Evolutionary conservation across 1,140 invertebrate species (phyloP).

Genomic region (Drosophila subpulchrella): DNA sequence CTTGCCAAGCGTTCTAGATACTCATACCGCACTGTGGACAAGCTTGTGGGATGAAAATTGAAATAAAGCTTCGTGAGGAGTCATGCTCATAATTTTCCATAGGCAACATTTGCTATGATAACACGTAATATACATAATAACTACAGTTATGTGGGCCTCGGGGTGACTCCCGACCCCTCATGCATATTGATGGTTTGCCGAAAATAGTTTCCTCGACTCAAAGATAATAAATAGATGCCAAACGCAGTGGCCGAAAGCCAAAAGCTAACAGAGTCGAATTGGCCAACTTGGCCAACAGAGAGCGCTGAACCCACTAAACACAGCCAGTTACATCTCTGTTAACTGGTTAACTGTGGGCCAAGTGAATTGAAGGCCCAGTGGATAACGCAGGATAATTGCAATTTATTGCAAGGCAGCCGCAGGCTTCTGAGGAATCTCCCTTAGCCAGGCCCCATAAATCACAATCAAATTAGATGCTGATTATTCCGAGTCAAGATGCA

Average conservation of each 20-base stretch:
- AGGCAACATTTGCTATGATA: conserved; percentile 59
- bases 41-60: conserved; percentile 16
- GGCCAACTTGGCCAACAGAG: conserved; percentile 1
- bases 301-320: conserved; percentile 30
- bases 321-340: conserved; percentile 7
- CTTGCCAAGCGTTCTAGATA: not conserved
- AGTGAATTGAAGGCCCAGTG: conserved; percentile 17
- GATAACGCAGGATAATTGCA: conserved; percentile 44
- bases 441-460: conserved; percentile 58
- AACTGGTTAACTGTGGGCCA: conserved; percentile 5
- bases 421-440: not conserved
- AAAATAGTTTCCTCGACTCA: conserved; percentile 23
- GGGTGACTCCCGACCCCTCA: conserved; percentile 26
- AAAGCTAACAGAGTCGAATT: not conserved
- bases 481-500: conserved; percentile 61
- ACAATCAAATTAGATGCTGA: conserved; percentile 72
- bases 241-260: not conserved
- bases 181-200: conserved; percentile 51
- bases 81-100: conserved; percentile 68
- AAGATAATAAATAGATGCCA: conserved; percentile 26
- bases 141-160: conserved; percentile 45
- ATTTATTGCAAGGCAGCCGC: conserved; percentile 38
- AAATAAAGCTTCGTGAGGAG: conserved; percentile 51
- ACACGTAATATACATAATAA: conserved; percentile 72
- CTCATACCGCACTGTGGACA: conserved; percentile 23